These are phyloP conservation scores for Patiria miniata DNA, from an alignment of 35 echinoderm and acorn worm genomes.

Conservation along the genomic window DNA sequence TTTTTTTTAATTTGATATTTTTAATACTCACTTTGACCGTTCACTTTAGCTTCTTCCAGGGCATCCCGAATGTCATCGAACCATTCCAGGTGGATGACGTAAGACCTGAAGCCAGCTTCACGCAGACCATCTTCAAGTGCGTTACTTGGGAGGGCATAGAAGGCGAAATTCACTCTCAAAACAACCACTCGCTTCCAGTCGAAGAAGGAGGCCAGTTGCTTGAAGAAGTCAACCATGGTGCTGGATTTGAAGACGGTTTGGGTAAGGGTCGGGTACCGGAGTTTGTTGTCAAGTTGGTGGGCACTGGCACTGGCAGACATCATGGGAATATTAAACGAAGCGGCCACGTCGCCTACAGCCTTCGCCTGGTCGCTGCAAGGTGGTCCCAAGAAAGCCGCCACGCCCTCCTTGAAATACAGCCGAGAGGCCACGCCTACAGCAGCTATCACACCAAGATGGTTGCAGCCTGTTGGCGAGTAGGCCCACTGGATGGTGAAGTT, in stretches of 20 bases:
- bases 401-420: neutral
- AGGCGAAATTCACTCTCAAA: neutral
- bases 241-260: neutral
- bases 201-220: neutral
- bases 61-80: neutral
- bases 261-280: conserved; percentile 29
- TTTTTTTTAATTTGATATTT: neutral
- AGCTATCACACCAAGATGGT: neutral
- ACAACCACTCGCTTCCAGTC: conserved; percentile 3
- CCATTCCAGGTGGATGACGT: neutral
- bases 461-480: neutral
- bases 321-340: conserved; percentile 32
- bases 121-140: neutral
- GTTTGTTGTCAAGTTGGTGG: conserved; percentile 6
- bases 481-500: neutral
- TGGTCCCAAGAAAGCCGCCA: conserved; percentile 43
- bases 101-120: neutral
- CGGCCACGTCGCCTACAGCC: conserved; percentile 18
- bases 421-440: neutral
- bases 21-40: neutral
- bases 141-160: neutral
- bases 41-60: neutral
- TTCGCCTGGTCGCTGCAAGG: neutral
- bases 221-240: conserved; percentile 1
- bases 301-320: conserved; percentile 23